Conservation (phyloP, 2,113 vertebrate genomes). For the Pelusios castaneus region DNA sequence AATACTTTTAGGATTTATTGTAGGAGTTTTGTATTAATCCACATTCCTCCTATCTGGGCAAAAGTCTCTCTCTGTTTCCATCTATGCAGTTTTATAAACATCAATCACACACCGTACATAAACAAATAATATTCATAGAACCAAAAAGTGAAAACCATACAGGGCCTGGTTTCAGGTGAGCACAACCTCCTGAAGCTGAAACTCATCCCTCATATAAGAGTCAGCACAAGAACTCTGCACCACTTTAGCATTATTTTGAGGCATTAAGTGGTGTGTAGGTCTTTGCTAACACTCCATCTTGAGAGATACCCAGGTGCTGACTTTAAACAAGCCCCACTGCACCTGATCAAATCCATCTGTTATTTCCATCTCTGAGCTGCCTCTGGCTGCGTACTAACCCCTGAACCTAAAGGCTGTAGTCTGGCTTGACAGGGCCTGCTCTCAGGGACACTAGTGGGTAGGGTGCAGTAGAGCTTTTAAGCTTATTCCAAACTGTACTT, state of each 20-base stretch:
- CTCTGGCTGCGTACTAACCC: background rate
- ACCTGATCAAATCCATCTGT: background rate
- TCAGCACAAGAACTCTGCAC: background rate
- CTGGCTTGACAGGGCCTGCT: background rate
- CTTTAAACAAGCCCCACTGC: background rate
- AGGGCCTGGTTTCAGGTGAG: background rate
- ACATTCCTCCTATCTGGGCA: background rate
- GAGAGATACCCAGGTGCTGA: conserved; percentile 10
- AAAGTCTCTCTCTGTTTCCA: background rate
- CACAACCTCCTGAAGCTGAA: background rate
- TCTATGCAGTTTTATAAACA: background rate
- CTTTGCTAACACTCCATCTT: background rate
- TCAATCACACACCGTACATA: background rate
- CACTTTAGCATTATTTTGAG: background rate
- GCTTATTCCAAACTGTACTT: background rate
- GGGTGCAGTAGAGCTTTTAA: background rate
- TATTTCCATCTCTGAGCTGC: background rate
- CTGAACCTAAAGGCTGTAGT: background rate
- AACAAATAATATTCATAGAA: background rate
- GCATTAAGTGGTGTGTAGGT: background rate
- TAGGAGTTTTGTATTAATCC: background rate
- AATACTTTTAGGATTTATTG: background rate
- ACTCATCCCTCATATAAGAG: background rate
- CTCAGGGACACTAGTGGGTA: background rate
- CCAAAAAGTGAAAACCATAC: background rate